Evolutionary conservation across 2,113 vertebrate genomes (phyloP).

Genomic region (Nibea albiflora): DNA sequence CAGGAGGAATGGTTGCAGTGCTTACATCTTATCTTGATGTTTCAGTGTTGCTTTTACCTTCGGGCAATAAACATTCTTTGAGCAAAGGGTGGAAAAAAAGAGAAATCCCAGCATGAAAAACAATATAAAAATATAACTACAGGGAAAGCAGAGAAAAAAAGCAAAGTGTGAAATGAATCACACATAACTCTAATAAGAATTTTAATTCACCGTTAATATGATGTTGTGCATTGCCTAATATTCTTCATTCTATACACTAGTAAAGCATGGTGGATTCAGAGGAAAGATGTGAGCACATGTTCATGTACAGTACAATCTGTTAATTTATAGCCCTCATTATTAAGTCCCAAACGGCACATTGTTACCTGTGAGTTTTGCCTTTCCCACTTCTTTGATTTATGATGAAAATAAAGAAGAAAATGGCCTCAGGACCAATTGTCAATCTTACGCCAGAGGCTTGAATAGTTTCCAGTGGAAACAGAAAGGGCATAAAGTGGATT

Average conservation of each 20-base stretch:
- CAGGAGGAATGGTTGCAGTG: neutral
- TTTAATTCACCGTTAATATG: neutral
- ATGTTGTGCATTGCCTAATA: neutral
- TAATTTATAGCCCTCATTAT: conserved; percentile 43
- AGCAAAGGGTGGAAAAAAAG: neutral
- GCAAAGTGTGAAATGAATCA: neutral
- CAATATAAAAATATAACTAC: neutral
- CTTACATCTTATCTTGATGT: neutral
- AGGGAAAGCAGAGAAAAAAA: neutral
- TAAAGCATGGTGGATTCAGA: neutral
- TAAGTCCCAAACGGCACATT: conserved; percentile 42
- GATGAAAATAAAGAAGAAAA: conserved; percentile 44
- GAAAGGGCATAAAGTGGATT: conserved; percentile 56
- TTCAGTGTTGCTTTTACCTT: neutral
- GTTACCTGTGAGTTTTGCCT: conserved; percentile 29
- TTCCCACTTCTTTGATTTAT: conserved; percentile 56
- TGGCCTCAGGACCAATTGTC: conserved; percentile 46
- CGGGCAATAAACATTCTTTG: neutral
- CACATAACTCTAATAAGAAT: neutral
- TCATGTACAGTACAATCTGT: conserved; percentile 1
- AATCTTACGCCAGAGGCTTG: conserved; percentile 36
- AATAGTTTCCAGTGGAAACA: conserved; percentile 43
- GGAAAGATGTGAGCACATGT: neutral
- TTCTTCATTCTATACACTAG: neutral
- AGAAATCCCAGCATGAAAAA: neutral